Percentiles rank a stretch among this genome's conserved stretches.
phyloP scores from a whole-genome alignment of 2,888 invertebrate species.

The Acanthosoma haemorrhoidale region DNA sequence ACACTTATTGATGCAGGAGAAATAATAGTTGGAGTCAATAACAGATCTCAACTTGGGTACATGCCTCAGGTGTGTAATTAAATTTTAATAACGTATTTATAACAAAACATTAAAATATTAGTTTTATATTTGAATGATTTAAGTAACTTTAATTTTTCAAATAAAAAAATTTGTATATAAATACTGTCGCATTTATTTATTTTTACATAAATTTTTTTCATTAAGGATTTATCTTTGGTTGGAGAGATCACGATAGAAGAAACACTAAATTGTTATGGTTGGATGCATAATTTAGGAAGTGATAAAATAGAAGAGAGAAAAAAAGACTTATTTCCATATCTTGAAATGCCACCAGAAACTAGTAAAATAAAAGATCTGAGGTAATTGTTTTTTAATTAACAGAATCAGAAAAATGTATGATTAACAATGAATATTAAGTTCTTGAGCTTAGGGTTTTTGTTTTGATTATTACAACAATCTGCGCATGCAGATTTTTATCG shows the following conservation, averaged over 20 bases:
- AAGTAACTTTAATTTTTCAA: neutral
- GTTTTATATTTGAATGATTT: neutral
- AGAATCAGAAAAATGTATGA: too few species aligned
- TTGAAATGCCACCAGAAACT: neutral
- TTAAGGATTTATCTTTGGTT: neutral
- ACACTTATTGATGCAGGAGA: constrained; percentile 66
- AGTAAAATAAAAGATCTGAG: neutral
- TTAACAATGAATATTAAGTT: too few species aligned
- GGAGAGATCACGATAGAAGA: neutral
- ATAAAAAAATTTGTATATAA: neutral
- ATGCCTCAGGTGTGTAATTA: constrained; percentile 51
- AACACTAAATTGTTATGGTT: neutral
- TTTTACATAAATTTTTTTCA: too few species aligned
- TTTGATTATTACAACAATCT: too few species aligned
- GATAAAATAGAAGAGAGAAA: neutral
- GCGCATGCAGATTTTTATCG: too few species aligned
- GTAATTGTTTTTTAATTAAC: too few species aligned
- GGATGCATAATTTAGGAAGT: neutral
- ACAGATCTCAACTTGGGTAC: constrained; percentile 66
- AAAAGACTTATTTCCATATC: neutral
- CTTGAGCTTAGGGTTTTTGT: too few species aligned
- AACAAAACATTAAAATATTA: neutral
- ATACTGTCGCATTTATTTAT: neutral
- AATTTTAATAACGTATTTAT: neutral
- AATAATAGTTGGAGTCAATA: constrained; percentile 63